phyloP scores from a whole-genome alignment of 2,888 invertebrate species.

The Amphipoea lucens region DNA sequence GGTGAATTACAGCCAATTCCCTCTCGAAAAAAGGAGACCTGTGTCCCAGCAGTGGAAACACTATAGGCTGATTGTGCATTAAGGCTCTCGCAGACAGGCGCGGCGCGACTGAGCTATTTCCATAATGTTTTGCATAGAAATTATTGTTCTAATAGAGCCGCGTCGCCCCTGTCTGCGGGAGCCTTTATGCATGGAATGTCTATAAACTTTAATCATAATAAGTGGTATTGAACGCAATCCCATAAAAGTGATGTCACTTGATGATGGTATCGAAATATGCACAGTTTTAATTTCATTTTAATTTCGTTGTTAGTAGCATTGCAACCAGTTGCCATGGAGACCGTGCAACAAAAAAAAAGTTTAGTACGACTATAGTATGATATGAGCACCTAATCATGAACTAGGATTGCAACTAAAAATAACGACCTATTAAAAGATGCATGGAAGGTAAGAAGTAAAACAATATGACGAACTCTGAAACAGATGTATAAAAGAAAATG shows the following conservation, averaged over 20 bases:
- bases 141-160: too few species aligned
- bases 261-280: background rate
- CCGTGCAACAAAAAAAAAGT: background rate
- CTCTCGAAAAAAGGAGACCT: background rate
- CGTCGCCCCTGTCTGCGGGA: too few species aligned
- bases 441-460: background rate
- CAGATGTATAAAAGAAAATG: background rate
- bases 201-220: slow-evolving; percentile 22
- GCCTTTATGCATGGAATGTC: background rate
- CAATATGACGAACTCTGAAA: background rate
- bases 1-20: background rate
- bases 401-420: background rate
- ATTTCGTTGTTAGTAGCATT: background rate
- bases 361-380: background rate
- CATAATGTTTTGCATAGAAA: too few species aligned
- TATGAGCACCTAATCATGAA: background rate
- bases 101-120: too few species aligned
- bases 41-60: background rate
- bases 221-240: slow-evolving; percentile 10
- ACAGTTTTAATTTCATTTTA: background rate
- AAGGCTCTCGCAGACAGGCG: too few species aligned
- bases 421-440: background rate
- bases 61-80: background rate
- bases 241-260: background rate
- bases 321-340: background rate